Conservation (phyloP, 2,888 invertebrate genomes). For the Argyresthia goedartella region DNA sequence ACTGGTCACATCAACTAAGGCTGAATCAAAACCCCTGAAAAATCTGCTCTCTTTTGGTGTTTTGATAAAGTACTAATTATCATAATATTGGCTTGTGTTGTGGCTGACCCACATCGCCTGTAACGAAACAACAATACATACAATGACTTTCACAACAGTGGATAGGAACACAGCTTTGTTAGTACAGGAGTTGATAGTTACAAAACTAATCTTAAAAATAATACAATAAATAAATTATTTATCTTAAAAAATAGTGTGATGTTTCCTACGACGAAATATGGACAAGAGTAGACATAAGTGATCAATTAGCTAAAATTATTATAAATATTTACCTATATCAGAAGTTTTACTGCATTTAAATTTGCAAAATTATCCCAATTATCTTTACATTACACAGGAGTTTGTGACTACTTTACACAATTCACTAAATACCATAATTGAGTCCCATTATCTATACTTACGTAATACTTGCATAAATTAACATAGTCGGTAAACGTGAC, state of each 20-base stretch:
- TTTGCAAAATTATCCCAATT: slow-evolving; percentile 2
- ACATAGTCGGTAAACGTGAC: slow-evolving; percentile 24
- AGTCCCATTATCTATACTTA: slow-evolving; percentile 65
- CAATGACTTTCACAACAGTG: slow-evolving; percentile 15
- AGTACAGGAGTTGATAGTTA: neutral
- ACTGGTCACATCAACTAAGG: no score
- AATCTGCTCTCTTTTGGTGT: no score
- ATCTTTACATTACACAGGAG: slow-evolving; percentile 11
- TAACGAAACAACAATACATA: neutral
- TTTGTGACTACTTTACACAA: slow-evolving; percentile 26
- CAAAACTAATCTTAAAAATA: neutral
- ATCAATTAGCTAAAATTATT: slow-evolving; percentile 21
- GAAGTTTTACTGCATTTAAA: neutral
- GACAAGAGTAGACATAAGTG: slow-evolving; percentile 65
- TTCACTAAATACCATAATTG: slow-evolving; percentile 65
- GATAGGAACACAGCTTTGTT: slow-evolving; percentile 41
- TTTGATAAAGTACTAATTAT: no score
- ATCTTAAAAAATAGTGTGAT: slow-evolving; percentile 56
- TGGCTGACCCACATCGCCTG: neutral
- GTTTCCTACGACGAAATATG: slow-evolving; percentile 40
- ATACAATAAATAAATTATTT: slow-evolving; percentile 56
- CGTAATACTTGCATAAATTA: slow-evolving; percentile 36
- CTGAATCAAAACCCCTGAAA: no score
- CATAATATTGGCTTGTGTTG: no score
- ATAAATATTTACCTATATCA: no score